Base-by-base conservation (phyloP, 2,888 invertebrate species). In the Heliconius cydno region DNA sequence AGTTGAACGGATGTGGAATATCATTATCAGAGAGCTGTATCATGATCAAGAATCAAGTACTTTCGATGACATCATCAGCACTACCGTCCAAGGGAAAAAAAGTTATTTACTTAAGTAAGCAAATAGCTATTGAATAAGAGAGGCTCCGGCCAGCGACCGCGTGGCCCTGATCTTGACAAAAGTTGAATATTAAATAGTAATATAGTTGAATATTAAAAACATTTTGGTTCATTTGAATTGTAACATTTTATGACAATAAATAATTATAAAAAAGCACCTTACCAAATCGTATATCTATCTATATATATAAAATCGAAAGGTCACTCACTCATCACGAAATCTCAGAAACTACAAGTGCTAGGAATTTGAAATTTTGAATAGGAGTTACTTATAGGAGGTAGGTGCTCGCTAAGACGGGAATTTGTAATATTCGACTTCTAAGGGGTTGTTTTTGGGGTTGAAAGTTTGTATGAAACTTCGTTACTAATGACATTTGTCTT, bases 101-200 rank as follows among this genome's bases (percentile, higher is more conserved):
- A 87, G 77, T 74, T 81, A 85, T 89, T 89, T 88, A 88, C 87
- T 87, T 86, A 84, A 89, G 88, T 83, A 68, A 70, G 70, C 86
- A 86, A 86, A 87, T 85, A 88, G 89, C 88, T 88, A 87, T 86
- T 88, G 90, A 88, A 87, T 88, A 88, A 86, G 87, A 84, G 85
- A 85, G 83, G 84, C 83, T 85, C 86, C 87, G 91, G 90, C 88
- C 91, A 88, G 88, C 89, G 92, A 92, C 92, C 92, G 90, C 88
- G 85, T 91, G 91, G 90, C 94, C 93, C 88, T 94, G 94, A 94
- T 94, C 93, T 94, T 93, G 91, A 86, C 88, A 89, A 63, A 90
- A 88, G 82, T 79, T 76, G 28, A 66, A 66, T 66, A 22, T 67
- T 76, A 66, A 75, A 46, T 52, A 52, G 19, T 52, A 41, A 41